Evolutionary conservation across 2,888 invertebrate species (phyloP), one percentile per base, ranked within the genome.

Genomic region (Tortricodes alternella): DNA sequence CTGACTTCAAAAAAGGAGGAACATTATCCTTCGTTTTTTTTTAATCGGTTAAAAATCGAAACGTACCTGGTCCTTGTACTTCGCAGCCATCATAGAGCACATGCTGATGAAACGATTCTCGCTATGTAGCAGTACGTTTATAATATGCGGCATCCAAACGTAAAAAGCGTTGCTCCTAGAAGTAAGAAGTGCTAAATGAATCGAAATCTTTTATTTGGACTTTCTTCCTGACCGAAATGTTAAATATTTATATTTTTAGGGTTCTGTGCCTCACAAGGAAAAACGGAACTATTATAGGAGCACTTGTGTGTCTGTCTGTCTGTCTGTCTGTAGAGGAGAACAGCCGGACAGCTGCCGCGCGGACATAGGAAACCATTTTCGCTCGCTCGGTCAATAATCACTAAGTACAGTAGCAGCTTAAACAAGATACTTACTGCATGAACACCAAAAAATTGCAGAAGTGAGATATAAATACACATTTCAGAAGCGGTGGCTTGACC

Each of bases 101-200:
- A 53, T 11, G 8, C 29, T 29, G 0, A 3, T 7, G 5, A 4
- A 1, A 1, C 27, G n/a, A 1, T 37, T 15, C 9, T 15, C 13
- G 8, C 18, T 19, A 5, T 9, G 11, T 16, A 53, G 6, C n/a
- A 53, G 44, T 11, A 46, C 53, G 15, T 53, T 37, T 6, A 53
- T 9, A 11, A 53, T 46, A 19, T 53, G 53, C 7, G 53, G 53
- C 29, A 53, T 11, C 53, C 53, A 53, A 0, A 46, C 44, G 19
- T 52, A 52, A 18, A 52, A 44, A 5, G 52, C 35, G 23, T 52
- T 52, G 24, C 52, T 52, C 44, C 52, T 52, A 35, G 2, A 38
- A 37, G 3, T 6, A 21, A 21, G 6, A 6, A 6, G 21, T 21
- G 6, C 21, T 6, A 21, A 21, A 21, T 21, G 3, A 21, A 21